These are phyloP conservation scores for Drosophila pseudoananassae DNA, from an alignment of 1,140 invertebrate genomes.

Conservation along the genomic window DNA sequence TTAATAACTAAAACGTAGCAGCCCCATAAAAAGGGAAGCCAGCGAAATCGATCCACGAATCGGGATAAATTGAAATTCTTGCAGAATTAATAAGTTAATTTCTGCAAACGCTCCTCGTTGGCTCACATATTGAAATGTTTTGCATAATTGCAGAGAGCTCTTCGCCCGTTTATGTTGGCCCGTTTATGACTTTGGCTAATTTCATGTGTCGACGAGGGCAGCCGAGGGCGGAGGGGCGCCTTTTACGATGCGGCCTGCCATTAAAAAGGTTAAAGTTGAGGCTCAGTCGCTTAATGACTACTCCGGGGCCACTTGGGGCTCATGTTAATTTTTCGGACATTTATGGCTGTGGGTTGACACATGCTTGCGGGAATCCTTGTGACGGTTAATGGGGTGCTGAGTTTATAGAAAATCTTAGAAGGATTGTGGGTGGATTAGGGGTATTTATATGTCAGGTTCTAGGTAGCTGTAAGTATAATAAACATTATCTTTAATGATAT, in stretches of 20 bases:
- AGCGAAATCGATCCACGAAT: conserved; percentile 51
- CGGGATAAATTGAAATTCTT: conserved; percentile 63
- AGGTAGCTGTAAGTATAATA: background rate
- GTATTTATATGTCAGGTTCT: background rate
- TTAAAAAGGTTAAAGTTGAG: conserved; percentile 81
- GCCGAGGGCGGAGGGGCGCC: background rate
- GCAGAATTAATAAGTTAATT: conserved; percentile 78
- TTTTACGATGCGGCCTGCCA: conserved; percentile 58
- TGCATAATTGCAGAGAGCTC: conserved; percentile 68
- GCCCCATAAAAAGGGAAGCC: conserved; percentile 49
- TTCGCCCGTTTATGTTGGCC: conserved; percentile 48
- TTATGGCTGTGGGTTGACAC: conserved; percentile 60
- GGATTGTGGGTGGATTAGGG: background rate
- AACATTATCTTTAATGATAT: background rate
- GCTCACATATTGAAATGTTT: conserved; percentile 35
- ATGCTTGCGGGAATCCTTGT: conserved; percentile 30
- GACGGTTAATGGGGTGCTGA: conserved; percentile 23
- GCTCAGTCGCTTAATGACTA: conserved; percentile 51
- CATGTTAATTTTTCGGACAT: conserved; percentile 51
- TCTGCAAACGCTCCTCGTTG: conserved; percentile 51
- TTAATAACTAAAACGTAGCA: conserved; percentile 70
- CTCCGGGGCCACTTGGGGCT: conserved; percentile 42
- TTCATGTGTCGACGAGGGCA: conserved; percentile 18
- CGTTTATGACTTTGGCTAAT: conserved; percentile 68
- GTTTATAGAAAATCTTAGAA: conserved; percentile 8